Conservation (phyloP, 35 echinoderm and acorn worm genomes). For the Chiridota heheva region DNA sequence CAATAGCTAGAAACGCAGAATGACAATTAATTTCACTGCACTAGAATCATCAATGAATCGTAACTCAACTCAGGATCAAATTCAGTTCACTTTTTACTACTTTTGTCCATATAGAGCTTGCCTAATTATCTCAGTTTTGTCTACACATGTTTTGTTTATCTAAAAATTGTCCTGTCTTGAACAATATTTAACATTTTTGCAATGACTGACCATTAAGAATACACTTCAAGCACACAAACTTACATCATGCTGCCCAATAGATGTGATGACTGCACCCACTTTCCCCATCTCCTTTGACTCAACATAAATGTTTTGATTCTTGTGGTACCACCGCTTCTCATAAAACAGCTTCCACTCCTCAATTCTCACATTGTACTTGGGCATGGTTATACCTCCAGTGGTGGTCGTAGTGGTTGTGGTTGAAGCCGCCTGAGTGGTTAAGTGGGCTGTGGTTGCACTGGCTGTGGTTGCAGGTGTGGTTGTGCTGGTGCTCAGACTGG, state of each 20-base stretch:
- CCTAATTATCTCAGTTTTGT: too few species aligned
- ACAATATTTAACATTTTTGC: too few species aligned
- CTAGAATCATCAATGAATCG: too few species aligned
- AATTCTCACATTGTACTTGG: constrained; percentile 85
- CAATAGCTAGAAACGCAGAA: too few species aligned
- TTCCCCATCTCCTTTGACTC: constrained; percentile 90
- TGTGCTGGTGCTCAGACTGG: constrained; percentile 3
- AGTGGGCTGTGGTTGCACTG: not conserved
- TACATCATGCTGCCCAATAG: constrained; percentile 84
- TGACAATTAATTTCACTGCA: too few species aligned
- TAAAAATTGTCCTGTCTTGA: too few species aligned
- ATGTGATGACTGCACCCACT: constrained; percentile 87
- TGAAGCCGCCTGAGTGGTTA: constrained; percentile 19
- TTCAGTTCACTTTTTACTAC: too few species aligned
- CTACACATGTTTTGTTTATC: too few species aligned
- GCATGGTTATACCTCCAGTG: constrained; percentile 40
- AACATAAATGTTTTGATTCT: constrained; percentile 81
- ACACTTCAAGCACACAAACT: too few species aligned
- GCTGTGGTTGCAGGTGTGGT: not conserved
- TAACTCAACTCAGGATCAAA: too few species aligned
- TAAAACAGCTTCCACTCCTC: constrained; percentile 93
- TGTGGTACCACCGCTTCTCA: constrained; percentile 92
- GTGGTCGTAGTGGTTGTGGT: constrained; percentile 13
- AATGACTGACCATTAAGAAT: too few species aligned
- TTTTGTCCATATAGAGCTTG: too few species aligned